Evolutionary conservation across 2,888 invertebrate species (phyloP), one percentile per base, ranked within the genome.

Genomic region (Conus canariensis): DNA sequence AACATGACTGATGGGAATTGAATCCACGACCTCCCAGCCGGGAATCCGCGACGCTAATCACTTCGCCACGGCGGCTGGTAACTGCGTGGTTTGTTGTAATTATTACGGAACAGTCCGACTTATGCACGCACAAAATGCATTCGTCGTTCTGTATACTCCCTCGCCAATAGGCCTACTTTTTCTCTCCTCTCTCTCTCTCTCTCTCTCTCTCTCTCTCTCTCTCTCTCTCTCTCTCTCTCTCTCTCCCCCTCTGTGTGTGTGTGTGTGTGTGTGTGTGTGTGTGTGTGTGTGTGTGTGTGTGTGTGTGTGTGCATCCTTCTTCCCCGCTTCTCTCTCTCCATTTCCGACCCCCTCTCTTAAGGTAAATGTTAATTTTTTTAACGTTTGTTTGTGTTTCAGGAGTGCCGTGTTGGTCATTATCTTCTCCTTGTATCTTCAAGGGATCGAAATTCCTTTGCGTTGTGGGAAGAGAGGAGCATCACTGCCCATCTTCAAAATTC

Each of bases 371-470:
- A 45, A 45, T 45, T 74, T 22, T 25, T 6, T 74, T 0, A n/a
- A 10, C 10, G 25, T n/a, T 22, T 74, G 74, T 74, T 22, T 74
- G 74, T 74, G n/a, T 74, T 96, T 56, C 92, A 94, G 94, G 30
- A 92, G 93, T 85, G 91, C 92, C 22, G 59, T 91, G 0, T 77
- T 94, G 12, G 91, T 92, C 0, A 64, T 93, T 0, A 77, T 94
- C 16, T 94, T 94, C 80, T 92, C 93, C 85, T 89, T 94, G n/a
- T 94, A 94, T 88, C 77, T 94, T 60, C 91, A 91, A 9, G 87
- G 90, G 14, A 64, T 93, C 0, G 25, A 64, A 14, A 86, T 94
- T 10, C 94, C 94, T 1, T 85, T 94, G 22, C 90, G 77, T 22
- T 88, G 90, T 45, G 87, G 91, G 19, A 90, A 86, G 45, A 58